Percentiles rank a stretch among this genome's conserved stretches.
Evolutionary conservation across 2,888 invertebrate genomes (phyloP).

Genomic region (Drosophila testacea): DNA sequence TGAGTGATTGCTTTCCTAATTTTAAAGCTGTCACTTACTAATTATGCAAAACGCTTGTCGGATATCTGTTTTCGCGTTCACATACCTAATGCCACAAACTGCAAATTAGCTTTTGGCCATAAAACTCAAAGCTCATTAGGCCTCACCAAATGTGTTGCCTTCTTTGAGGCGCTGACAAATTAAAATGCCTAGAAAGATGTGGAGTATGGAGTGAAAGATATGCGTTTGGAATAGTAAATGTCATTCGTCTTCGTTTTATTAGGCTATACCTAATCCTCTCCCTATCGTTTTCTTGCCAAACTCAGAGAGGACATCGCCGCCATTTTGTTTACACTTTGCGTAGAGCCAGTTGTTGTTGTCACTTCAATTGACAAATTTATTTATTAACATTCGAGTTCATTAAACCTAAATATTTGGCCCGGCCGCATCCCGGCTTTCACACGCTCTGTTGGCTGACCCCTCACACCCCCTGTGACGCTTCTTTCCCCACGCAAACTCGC

Average conservation of each 20-base stretch:
- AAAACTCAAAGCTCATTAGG: slow-evolving; percentile 19
- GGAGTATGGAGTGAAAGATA: slow-evolving; percentile 3
- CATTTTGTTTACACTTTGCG: slow-evolving; percentile 48
- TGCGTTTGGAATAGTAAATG: slow-evolving; percentile 3
- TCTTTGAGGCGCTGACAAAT: slow-evolving; percentile 27
- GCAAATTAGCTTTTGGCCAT: slow-evolving; percentile 12
- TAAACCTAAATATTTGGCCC: slow-evolving; percentile 68
- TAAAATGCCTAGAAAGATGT: slow-evolving; percentile 49
- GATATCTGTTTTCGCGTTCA: neutral
- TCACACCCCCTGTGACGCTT: no score
- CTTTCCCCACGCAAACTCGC: neutral
- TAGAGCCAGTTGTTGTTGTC: slow-evolving; percentile 37
- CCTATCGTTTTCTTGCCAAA: neutral
- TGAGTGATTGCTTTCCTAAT: neutral
- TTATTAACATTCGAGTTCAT: slow-evolving; percentile 79
- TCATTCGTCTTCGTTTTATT: slow-evolving; percentile 73
- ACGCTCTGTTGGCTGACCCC: slow-evolving; percentile 51
- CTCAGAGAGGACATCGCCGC: slow-evolving; percentile 19
- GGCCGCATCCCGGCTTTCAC: slow-evolving; percentile 50
- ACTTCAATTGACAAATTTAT: slow-evolving; percentile 75
- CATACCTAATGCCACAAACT: slow-evolving; percentile 7
- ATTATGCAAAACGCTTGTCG: slow-evolving; percentile 20
- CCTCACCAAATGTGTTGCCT: slow-evolving; percentile 53
- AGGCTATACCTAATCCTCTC: slow-evolving; percentile 46
- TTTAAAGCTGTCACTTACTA: slow-evolving; percentile 4